Evolutionary conservation across 2,797 vertebrate genomes (phyloP).

Genomic region (Melanotaenia pygmaea): DNA sequence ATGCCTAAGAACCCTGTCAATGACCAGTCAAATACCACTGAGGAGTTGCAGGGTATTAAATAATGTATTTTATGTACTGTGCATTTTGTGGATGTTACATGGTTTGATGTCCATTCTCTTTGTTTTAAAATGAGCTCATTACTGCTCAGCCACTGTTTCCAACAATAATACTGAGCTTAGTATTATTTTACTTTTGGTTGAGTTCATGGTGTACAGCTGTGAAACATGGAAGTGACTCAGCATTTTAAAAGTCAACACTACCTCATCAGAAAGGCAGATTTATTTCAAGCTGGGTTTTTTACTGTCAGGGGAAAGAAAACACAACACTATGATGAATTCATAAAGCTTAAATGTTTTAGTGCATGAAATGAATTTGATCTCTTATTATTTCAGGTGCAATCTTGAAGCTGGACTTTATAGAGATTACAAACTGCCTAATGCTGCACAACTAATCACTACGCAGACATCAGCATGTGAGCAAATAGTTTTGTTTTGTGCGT

Average conservation of each 20-base stretch:
- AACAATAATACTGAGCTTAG: not conserved
- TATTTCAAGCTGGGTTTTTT: no score
- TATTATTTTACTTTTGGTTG: not conserved
- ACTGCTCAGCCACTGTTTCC: not conserved
- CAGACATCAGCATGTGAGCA: no score
- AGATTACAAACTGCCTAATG: no score
- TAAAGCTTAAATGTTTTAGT: not conserved
- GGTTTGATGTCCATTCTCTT: not conserved
- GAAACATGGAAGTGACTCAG: conserved; percentile 7
- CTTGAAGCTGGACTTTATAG: no score
- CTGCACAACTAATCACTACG: no score
- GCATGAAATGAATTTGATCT: not conserved
- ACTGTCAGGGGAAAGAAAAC: no score
- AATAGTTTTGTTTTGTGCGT: no score
- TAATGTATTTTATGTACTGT: not conserved
- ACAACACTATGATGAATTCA: no score
- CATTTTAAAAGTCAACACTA: not conserved
- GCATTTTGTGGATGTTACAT: not conserved
- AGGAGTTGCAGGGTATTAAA: not conserved
- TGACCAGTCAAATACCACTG: not conserved
- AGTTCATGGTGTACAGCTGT: not conserved
- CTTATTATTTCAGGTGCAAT: no score
- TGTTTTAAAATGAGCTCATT: not conserved
- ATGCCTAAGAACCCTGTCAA: not conserved
- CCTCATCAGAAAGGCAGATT: not conserved